Evolutionary conservation across 2,797 vertebrate genomes (phyloP), one percentile per base, ranked within the genome.

Genomic region (Zonotrichia albicollis): DNA sequence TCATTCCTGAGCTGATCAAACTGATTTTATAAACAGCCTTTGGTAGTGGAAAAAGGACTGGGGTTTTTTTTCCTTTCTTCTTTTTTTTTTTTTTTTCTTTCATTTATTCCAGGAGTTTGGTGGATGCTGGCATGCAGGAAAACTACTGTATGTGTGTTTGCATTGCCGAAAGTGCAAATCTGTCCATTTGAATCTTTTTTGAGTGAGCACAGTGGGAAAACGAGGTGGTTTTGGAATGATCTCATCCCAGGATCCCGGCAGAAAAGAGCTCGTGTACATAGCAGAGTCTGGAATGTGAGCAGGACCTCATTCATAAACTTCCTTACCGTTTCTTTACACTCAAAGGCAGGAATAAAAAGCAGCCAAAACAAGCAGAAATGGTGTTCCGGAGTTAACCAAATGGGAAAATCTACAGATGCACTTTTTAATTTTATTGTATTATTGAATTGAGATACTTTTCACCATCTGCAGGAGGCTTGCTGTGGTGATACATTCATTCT

Each of bases 261-360:
- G 93, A 84, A 93, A 92, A 40, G 70, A 90, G 85, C 67, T 83
- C 34, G 3, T 2, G 65, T 61, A 54, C 94, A 93, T 50, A 92
- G 93, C 84, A 25, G 79, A 89, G 91, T 3, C 93, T 94, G 95
- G 78, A 96, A 96, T 92, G 93, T 5, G 32, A 94, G 76, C 30
- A 12, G 91, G 86, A 95, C 87, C 92, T 96, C 94, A 94, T 96
- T 95, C 96, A 95, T 82, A 96, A 96, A 97, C 94, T 95, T 94
- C 87, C 89, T 96, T 61, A 91, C 89, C 57, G 2, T 94, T 89
- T 29, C 92, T 96, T 94, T 93, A 79, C 85, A 65, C 94, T 95
- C 96, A 81, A 81, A 90, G 60, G 74, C 91, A 97, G 94, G 94
- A 95, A 90, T 64, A 70, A 90, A 95, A 85, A 87, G 42, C 48